phyloP scores from a whole-genome alignment of 2,888 invertebrate species.

The Busseola fusca region DNA sequence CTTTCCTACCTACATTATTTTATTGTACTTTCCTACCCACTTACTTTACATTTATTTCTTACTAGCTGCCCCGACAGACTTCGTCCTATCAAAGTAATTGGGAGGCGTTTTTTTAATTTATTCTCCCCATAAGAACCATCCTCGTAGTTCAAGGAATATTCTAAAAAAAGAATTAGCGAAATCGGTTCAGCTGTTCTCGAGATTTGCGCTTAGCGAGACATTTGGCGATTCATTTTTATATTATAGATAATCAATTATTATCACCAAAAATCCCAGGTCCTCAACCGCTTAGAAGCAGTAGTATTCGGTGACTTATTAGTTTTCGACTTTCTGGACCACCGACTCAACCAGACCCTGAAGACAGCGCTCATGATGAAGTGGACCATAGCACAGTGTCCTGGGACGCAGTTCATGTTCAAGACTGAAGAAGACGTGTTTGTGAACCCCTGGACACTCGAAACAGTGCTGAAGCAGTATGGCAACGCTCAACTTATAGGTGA shows the following conservation, averaged over 20 bases:
- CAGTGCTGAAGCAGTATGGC: slow-evolving; percentile 66
- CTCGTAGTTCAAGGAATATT: too few species aligned
- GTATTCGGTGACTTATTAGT: slow-evolving; percentile 89
- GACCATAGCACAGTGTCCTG: slow-evolving; percentile 86
- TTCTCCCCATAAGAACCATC: too few species aligned
- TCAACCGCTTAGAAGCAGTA: slow-evolving; percentile 83
- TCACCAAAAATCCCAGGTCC: slow-evolving; percentile 63
- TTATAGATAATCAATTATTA: neutral
- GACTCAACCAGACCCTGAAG: slow-evolving; percentile 91
- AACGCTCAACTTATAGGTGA: slow-evolving; percentile 84
- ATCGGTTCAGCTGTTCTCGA: too few species aligned
- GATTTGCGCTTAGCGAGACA: too few species aligned
- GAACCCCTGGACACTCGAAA: slow-evolving; percentile 85
- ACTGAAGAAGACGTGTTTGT: slow-evolving; percentile 90
- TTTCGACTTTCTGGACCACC: slow-evolving; percentile 90
- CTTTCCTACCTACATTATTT: neutral
- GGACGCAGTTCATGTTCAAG: slow-evolving; percentile 87
- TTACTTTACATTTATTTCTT: too few species aligned
- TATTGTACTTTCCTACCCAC: too few species aligned
- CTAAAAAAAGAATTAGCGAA: too few species aligned
- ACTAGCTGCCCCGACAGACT: too few species aligned
- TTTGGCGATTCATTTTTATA: too few species aligned
- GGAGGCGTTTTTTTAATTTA: too few species aligned
- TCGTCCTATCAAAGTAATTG: too few species aligned
- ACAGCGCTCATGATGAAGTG: slow-evolving; percentile 91